phyloP scores from a whole-genome alignment of 2,888 invertebrate genomes.

The Pristionchus exspectatus region DNA sequence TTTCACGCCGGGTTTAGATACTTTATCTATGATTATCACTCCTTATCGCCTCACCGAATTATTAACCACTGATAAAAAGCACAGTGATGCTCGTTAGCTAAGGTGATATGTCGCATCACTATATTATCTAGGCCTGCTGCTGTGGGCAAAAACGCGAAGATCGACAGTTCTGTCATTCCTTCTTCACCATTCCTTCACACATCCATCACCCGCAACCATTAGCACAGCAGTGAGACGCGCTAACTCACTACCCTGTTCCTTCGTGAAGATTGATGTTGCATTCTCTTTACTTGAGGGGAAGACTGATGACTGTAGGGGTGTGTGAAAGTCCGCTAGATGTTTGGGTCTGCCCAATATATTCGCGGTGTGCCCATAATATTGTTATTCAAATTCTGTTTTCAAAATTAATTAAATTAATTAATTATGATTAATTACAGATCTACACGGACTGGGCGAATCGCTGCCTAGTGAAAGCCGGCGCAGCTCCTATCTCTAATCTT shows the following conservation, averaged over 20 bases:
- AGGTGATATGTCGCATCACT: too few species aligned
- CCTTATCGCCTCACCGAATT: too few species aligned
- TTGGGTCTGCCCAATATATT: too few species aligned
- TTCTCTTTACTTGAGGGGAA: background rate
- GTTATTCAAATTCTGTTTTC: too few species aligned
- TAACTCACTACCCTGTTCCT: background rate
- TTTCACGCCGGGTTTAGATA: too few species aligned
- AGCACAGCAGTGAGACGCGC: background rate
- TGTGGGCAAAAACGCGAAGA: background rate
- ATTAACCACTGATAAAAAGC: too few species aligned
- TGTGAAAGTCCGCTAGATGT: background rate
- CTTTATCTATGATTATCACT: too few species aligned
- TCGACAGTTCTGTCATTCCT: background rate
- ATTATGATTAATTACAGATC: slow-evolving; percentile 16
- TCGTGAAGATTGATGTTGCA: background rate
- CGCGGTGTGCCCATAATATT: too few species aligned
- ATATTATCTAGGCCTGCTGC: too few species aligned
- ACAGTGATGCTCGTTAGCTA: too few species aligned
- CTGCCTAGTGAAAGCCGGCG: slow-evolving; percentile 12
- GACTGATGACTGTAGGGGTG: background rate
- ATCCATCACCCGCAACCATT: background rate
- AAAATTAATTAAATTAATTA: background rate
- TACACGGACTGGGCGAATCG: slow-evolving; percentile 44
- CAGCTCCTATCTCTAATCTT: background rate
- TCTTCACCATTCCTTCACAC: background rate